Conservation (phyloP, 2,113 vertebrate species). For the Hylia prasina region DNA sequence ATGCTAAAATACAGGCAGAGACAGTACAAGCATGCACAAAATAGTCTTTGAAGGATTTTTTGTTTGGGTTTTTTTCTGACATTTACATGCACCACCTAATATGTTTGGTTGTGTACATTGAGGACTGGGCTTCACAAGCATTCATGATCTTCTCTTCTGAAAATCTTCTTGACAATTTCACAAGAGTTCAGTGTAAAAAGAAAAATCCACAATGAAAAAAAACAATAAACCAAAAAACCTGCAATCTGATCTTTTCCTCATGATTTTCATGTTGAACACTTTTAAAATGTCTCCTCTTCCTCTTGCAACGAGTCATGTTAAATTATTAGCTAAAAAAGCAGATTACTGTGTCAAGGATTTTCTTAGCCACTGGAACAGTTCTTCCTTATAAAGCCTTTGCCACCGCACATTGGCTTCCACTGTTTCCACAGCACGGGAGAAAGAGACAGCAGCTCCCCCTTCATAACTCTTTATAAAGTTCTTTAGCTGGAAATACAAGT, state of each 20-base stretch:
- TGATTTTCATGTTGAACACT: conserved; percentile 21
- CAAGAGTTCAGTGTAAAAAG: conserved; percentile 48
- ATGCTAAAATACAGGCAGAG: conserved; percentile 77
- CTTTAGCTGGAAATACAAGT: conserved; percentile 82
- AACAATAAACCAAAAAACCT: not conserved
- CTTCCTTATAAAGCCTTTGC: conserved; percentile 89
- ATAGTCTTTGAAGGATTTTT: conserved; percentile 44
- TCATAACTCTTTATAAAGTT: conserved; percentile 87
- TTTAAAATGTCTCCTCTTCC: conserved; percentile 45
- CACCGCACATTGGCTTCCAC: conserved; percentile 94
- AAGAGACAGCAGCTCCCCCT: conserved; percentile 79
- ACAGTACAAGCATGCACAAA: conserved; percentile 78
- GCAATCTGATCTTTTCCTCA: conserved; percentile 45
- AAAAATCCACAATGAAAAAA: not conserved
- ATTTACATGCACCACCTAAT: conserved; percentile 77
- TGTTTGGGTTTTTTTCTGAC: conserved; percentile 33
- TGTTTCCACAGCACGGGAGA: conserved; percentile 89
- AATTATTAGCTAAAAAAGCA: not conserved
- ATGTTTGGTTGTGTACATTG: conserved; percentile 61
- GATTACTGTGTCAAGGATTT: conserved; percentile 83
- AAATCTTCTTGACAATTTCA: conserved; percentile 59
- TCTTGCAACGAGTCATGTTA: conserved; percentile 40
- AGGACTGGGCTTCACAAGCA: conserved; percentile 57
- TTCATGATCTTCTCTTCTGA: conserved; percentile 50
- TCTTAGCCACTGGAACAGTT: conserved; percentile 93